Evolutionary conservation across 2,797 vertebrate species (phyloP), one percentile per base, ranked within the genome.

Genomic region (Alectoris magna): DNA sequence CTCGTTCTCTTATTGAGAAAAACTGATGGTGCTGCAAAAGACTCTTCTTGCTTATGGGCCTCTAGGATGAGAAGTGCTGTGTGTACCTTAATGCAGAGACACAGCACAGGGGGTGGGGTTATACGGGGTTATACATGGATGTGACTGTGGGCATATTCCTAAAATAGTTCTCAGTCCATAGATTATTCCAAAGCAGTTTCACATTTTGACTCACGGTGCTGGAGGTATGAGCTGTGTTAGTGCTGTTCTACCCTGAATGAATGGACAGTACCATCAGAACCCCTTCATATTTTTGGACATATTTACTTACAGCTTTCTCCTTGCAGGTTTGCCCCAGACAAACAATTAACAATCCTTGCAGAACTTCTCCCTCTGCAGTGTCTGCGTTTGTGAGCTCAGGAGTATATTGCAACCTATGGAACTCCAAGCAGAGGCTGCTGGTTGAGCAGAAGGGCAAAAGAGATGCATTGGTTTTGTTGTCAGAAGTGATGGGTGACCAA

Each of bases 251-350:
- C 14, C 31, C 55, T 43, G n/a, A 29, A 10, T 17, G 38, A 11
- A 4, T 38, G 53, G 24, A 60, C 0, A 0, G 19, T 14, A 26
- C 53, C 2, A 0, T 64, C 60, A 86, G 77, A 74, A 31, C 11
- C 41, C 51, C 79, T 26, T 59, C 68, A 84, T 13, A 38, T 62
- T 85, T 82, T 55, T 84, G 51, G 72, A 87, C 39, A 15, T 67
- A 69, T 78, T 85, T 88, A 17, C 6, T 88, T 62, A 48, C 7
- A 43, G 6, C 43, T 55, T 75, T 79, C 26, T 60, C 46, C 87
- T 90, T 68, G 18, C 38, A 86, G 48, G 34, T 13, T n/a, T 2
- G 1, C 73, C 94, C 62, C 48, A 87, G 36, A 4, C 38, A 81
- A 59, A 29, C 62, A 62, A 64, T 55, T 44, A 51, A 46, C 3